Base-by-base conservation (phyloP, 1,140 invertebrate species). In the Ruditapes philippinarum region DNA sequence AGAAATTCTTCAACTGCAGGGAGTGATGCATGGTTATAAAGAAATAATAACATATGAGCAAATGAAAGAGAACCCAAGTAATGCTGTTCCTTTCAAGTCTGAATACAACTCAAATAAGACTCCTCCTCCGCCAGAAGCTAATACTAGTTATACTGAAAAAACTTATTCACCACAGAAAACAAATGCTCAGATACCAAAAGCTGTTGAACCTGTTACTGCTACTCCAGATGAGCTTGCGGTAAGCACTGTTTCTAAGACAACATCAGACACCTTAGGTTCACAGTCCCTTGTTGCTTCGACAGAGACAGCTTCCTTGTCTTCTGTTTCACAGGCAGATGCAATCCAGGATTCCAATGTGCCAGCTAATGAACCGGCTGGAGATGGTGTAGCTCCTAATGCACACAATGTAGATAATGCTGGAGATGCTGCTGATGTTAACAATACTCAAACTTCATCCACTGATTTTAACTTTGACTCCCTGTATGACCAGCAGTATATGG, bases 401-500 rank as follows among this genome's bases (percentile, higher is more conserved):
- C 57, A 51, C 0, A n/a, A n/a, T n/a, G 9, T 42, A 36, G 25
- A 45, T 28, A 28, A 22, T 2, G 2, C 38, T 49, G 33, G 38
- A 42, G 38, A 36, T 1, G 31, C 31, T n/a, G 31, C 36, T 17
- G 79, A 57, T 9, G 79, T 62, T 17, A 62, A 40, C n/a, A 81
- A 14, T 3, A 9, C 1, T 33, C 81, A 83, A 25, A 28, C 36
- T 28, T 25, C 81, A 11, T 78, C 74, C 11, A 38, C 33, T 1
- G 74, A 78, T 49, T 78, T 25, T 28, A 78, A 78, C 74, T 78
- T 78, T 51, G 31, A 45, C 4, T 22, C 45, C 42, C 40, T 73
- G 14, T 88, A 79, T 80, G 57, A 88, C 25, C 49, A 88, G 45
- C 85, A 88, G 76, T 88, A 88, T 49, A 51, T 88, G 42, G 76